Conservation (phyloP, 2,888 invertebrate species). For the Galeopsomyia nigrocyanea region DNA sequence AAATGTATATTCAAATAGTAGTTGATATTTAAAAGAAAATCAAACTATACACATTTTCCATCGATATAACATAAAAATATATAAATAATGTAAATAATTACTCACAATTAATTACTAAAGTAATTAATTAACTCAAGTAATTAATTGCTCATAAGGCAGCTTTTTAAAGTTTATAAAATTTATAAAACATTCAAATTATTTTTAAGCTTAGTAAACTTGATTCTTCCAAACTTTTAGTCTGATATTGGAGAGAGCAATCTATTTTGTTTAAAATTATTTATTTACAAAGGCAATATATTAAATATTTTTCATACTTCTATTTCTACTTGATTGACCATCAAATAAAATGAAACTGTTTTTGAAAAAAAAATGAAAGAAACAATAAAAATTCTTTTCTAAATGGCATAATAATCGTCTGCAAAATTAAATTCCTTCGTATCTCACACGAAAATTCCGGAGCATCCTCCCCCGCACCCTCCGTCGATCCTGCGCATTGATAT, state of each 20-base stretch:
- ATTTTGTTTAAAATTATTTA: constrained; percentile 13
- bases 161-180: too few relatives aligned
- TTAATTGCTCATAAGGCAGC: too few relatives aligned
- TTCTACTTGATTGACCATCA: constrained; percentile 8
- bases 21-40: constrained; percentile 6
- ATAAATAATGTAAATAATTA: constrained; percentile 44
- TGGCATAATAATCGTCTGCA: neutral
- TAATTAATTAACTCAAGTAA: constrained; percentile 8
- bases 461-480: neutral
- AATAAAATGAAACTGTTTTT: constrained; percentile 4
- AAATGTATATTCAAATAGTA: constrained; percentile 9
- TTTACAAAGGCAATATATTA: constrained; percentile 15
- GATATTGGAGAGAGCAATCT: neutral
- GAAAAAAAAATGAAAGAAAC: constrained; percentile 20
- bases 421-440: constrained; percentile 1
- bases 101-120: constrained; percentile 32
- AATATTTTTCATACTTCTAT: constrained; percentile 28
- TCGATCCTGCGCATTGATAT: constrained; percentile 21
- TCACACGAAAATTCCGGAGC: neutral
- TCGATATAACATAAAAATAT: constrained; percentile 9
- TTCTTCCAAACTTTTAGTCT: neutral
- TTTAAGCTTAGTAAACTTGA: neutral
- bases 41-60: neutral
- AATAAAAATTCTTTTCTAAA: constrained; percentile 16
- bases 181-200: too few relatives aligned